Percentiles rank a stretch among this genome's conserved stretches.
phyloP scores from a whole-genome alignment of 2,888 invertebrate species.

The Girardia tigrina region DNA sequence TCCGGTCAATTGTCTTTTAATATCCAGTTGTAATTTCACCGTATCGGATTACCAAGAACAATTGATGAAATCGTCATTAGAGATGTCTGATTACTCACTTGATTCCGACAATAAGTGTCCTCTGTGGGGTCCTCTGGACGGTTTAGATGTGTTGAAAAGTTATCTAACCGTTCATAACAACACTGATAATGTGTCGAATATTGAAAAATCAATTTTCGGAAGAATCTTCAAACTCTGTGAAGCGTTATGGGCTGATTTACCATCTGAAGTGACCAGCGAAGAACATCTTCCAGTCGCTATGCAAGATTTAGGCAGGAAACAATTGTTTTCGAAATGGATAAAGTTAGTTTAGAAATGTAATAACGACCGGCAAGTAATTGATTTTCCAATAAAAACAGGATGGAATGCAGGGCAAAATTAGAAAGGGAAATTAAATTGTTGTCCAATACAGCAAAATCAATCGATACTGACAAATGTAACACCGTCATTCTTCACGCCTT shows the following conservation, averaged over 20 bases:
- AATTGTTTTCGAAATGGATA: neutral
- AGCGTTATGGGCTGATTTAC: neutral
- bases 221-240: neutral
- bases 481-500: too few relatives aligned
- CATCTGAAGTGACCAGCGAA: neutral
- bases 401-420: neutral
- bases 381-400: too few relatives aligned
- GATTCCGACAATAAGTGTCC: neutral
- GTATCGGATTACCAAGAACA: conserved; percentile 1
- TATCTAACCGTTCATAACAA: neutral
- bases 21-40: neutral
- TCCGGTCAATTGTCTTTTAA: neutral
- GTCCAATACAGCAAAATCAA: too few relatives aligned
- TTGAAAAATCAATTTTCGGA: too few relatives aligned
- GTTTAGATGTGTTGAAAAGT: neutral
- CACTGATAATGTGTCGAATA: too few relatives aligned
- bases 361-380: too few relatives aligned
- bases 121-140: neutral
- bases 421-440: neutral
- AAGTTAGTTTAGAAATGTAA: neutral
- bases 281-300: neutral
- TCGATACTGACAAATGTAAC: too few relatives aligned
- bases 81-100: neutral
- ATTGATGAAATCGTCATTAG: neutral
- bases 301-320: neutral